Base-by-base conservation (phyloP, 2,113 vertebrate species). In the Hypomesus transpacificus region DNA sequence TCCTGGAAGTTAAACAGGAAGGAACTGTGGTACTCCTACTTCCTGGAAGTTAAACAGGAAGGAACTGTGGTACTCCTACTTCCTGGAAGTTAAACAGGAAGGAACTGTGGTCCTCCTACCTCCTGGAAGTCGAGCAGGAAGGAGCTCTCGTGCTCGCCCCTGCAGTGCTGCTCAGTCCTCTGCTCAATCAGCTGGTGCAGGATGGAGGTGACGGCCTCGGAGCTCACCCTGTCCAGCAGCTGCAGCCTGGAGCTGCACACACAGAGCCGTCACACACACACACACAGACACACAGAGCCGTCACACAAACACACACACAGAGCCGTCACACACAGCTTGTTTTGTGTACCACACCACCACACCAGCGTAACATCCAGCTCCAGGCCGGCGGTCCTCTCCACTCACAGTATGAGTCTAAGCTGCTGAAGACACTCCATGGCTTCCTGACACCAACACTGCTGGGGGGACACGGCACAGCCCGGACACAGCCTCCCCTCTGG, bases 41-140 rank as follows among this genome's bases (percentile, higher is more conserved):
- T 97, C 93, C 85, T 97, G 95, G 82, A 99, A 98, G 80, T 98
- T 95, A 0, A 62, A 82, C 14, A 99, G 92, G 84, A 98, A 99
- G 63, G 96, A 97, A 79, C 90, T 92, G 71, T 99, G 97, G 0
- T 96, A 98, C 26, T 98, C 97, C 9, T 46, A 46, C 39, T 46
- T 46, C 39, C 39, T 46, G 39, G 39, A 46, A 46, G 39, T 46
- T 46, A 46, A 46, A 46, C 39, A 46, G 39, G 39, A 46, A 46
- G 39, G 5, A 46, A 46, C 7, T 11, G 39, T 46, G 28, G 46
- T 16, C 9, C 5, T 3, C 26, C 59, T 24, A 97, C 96, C 93
- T 97, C 93, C 85, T 97, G 95, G 82, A 99, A 98, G 80, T 98
- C 95, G 0, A 63, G 82, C 14, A 99, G 92, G 84, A 98, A 99